Evolutionary conservation across 2,888 invertebrate genomes (phyloP).

Genomic region (Operophtera brumata): DNA sequence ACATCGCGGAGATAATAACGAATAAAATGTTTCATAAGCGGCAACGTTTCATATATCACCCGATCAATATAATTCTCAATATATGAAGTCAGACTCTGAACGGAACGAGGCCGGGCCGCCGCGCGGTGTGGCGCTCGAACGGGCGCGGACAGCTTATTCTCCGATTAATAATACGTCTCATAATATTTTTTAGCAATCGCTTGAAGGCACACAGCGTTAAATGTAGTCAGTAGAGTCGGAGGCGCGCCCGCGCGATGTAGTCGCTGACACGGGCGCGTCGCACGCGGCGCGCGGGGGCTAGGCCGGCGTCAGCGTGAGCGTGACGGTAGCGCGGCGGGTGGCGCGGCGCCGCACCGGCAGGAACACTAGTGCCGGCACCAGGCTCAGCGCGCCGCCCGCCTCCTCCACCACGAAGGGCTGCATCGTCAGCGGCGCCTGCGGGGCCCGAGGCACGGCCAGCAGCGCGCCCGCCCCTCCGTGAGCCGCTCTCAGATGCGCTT

Average conservation of each 20-base stretch:
- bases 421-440: slow-evolving; percentile 88
- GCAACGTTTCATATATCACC: slow-evolving; percentile 81
- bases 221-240: slow-evolving; percentile 79
- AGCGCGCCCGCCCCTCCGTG: slow-evolving; percentile 78
- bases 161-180: slow-evolving; percentile 75
- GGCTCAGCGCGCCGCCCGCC: slow-evolving; percentile 81
- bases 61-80: slow-evolving; percentile 79
- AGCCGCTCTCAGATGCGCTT: slow-evolving; percentile 72
- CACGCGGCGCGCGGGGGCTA: slow-evolving; percentile 65
- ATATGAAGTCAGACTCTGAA: slow-evolving; percentile 75
- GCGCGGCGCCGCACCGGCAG: slow-evolving; percentile 95
- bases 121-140: slow-evolving; percentile 65
- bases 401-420: slow-evolving; percentile 94
- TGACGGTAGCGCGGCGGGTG: slow-evolving; percentile 92
- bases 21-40: slow-evolving; percentile 77
- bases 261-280: slow-evolving; percentile 59
- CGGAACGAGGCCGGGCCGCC: slow-evolving; percentile 63
- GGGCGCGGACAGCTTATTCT: slow-evolving; percentile 66
- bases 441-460: slow-evolving; percentile 82
- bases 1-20: slow-evolving; percentile 78
- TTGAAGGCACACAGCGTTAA: slow-evolving; percentile 91
- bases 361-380: slow-evolving; percentile 95
- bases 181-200: slow-evolving; percentile 86
- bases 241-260: slow-evolving; percentile 62
- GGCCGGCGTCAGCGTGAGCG: slow-evolving; percentile 96